Percentiles rank a stretch among this genome's conserved stretches.
phyloP scores from a whole-genome alignment of 2,113 vertebrate species.

The Connochaetes taurinus region DNA sequence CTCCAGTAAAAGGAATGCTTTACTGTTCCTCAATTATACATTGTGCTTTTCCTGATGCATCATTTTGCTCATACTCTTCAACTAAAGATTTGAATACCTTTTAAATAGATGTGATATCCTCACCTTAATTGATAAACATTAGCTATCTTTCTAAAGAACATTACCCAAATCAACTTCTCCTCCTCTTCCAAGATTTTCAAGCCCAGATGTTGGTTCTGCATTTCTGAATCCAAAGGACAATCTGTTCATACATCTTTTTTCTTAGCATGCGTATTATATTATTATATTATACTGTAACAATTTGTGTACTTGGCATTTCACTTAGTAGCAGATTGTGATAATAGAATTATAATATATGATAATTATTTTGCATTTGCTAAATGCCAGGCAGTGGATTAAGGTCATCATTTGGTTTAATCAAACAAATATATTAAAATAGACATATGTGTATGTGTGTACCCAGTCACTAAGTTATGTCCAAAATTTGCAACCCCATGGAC shows the following conservation, averaged over 20 bases:
- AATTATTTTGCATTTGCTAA: background rate
- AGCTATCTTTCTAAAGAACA: background rate
- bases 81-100: background rate
- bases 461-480: background rate
- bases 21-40: background rate
- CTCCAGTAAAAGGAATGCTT: background rate
- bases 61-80: background rate
- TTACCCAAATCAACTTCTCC: constrained; percentile 11
- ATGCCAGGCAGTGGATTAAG: background rate
- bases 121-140: background rate
- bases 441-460: background rate
- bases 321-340: background rate
- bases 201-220: background rate
- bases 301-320: background rate
- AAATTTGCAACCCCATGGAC: background rate
- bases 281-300: background rate
- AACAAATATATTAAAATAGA: background rate
- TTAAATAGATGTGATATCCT: background rate
- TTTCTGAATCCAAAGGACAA: background rate
- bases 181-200: background rate
- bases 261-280: background rate
- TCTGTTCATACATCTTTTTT: background rate
- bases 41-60: background rate
- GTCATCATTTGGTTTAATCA: background rate
- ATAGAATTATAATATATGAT: background rate